Percentiles rank a stretch among this genome's conserved stretches.
phyloP scores from a whole-genome alignment of 2,797 vertebrate species.

The Liasis olivaceus region DNA sequence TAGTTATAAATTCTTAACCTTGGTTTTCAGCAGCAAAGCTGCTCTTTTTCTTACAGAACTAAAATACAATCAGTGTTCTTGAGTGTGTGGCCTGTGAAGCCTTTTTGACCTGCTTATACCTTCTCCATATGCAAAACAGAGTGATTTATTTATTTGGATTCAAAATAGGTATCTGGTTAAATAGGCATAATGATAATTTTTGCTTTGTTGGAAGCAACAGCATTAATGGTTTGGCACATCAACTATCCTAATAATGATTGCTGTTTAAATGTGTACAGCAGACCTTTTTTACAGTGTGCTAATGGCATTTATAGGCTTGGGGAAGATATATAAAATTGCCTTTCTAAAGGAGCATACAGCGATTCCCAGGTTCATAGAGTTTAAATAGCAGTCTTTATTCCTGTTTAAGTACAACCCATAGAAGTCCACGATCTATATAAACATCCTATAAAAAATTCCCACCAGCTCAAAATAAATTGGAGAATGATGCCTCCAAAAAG shows the following conservation, averaged over 20 bases:
- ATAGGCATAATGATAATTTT: not conserved
- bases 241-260: not conserved
- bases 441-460: not conserved
- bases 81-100: not conserved
- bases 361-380: not conserved
- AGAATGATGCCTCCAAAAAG: not conserved
- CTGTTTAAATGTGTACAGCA: not conserved
- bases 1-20: not conserved
- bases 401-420: not conserved
- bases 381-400: not conserved
- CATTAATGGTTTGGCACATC: not conserved
- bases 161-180: not conserved
- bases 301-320: not conserved
- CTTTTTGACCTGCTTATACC: not conserved
- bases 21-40: not conserved
- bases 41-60: not conserved
- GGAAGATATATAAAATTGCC: not conserved
- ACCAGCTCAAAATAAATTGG: not conserved
- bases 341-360: not conserved
- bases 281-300: not conserved
- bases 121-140: not conserved
- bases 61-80: not conserved
- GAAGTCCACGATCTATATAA: not conserved
- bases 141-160: not conserved
- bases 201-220: not conserved